These are phyloP conservation scores for Rotaria magnacalcarata DNA, from an alignment of 2,888 invertebrate species.

Conservation along the genomic window DNA sequence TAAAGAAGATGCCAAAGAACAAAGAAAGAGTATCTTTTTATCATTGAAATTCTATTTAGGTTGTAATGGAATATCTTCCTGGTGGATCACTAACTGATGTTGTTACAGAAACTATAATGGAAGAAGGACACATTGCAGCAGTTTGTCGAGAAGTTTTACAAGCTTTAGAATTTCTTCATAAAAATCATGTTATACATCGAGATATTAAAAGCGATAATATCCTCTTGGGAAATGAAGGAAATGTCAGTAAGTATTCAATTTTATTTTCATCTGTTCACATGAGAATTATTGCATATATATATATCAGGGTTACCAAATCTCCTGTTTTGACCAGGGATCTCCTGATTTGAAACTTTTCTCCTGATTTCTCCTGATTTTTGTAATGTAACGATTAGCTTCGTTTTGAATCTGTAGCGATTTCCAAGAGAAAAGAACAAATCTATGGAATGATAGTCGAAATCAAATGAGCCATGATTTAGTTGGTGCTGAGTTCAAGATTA, in stretches of 20 bases:
- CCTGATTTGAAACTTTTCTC: no score
- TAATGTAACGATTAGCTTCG: no score
- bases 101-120: slow-evolving; percentile 99
- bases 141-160: slow-evolving; percentile 93
- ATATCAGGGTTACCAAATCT: no score
- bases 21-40: neutral
- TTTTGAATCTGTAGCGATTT: no score
- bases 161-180: slow-evolving; percentile 93
- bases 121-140: slow-evolving; percentile 97
- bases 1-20: neutral
- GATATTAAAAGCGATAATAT: slow-evolving; percentile 82
- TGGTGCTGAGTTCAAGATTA: no score
- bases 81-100: slow-evolving; percentile 99
- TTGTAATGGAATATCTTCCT: slow-evolving; percentile 98
- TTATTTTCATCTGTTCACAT: neutral
- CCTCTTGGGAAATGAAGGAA: slow-evolving; percentile 90
- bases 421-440: no score
- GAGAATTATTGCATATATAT: neutral
- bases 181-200: slow-evolving; percentile 66
- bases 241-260: slow-evolving; percentile 66
- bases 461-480: no score
- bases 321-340: no score
- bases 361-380: no score
- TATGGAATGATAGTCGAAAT: no score
- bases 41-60: slow-evolving; percentile 52